These are phyloP conservation scores for Panagrolaimus sp. DNA, from an alignment of 1,140 invertebrate genomes.

Conservation along the genomic window DNA sequence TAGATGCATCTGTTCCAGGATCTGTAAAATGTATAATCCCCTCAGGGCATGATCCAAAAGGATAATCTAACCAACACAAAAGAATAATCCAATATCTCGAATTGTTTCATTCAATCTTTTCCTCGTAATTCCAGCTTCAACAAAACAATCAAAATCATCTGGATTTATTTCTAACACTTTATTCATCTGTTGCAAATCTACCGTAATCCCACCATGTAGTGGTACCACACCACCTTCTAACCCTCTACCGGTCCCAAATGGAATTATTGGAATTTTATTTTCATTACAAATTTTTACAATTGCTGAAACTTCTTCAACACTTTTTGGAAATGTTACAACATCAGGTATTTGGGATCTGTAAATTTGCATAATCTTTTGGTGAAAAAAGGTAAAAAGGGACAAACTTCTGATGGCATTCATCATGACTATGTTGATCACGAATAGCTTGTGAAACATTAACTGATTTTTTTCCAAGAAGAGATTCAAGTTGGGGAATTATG, in stretches of 20 bases:
- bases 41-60: neutral
- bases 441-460: slow-evolving; percentile 61
- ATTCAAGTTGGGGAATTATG: slow-evolving; percentile 44
- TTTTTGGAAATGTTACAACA: slow-evolving; percentile 63
- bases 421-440: slow-evolving; percentile 63
- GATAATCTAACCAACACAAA: slow-evolving; percentile 63
- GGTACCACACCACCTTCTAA: slow-evolving; percentile 63
- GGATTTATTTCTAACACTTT: slow-evolving; percentile 62
- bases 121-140: slow-evolving; percentile 65
- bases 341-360: slow-evolving; percentile 57
- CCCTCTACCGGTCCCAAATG: slow-evolving; percentile 66
- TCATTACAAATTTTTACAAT: slow-evolving; percentile 62
- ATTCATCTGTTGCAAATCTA: slow-evolving; percentile 19
- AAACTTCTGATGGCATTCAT: slow-evolving; percentile 63
- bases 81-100: slow-evolving; percentile 64
- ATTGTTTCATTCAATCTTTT: slow-evolving; percentile 62
- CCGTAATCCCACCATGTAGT: slow-evolving; percentile 30
- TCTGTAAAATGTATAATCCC: slow-evolving; percentile 57
- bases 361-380: neutral
- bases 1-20: slow-evolving; percentile 66
- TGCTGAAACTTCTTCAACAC: slow-evolving; percentile 62
- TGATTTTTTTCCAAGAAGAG: slow-evolving; percentile 61
- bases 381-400: no score
- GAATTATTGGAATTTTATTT: slow-evolving; percentile 62
- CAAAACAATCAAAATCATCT: slow-evolving; percentile 65